Base-by-base conservation (phyloP, 2,888 invertebrate genomes). In the Hyposoter dolosus region DNA sequence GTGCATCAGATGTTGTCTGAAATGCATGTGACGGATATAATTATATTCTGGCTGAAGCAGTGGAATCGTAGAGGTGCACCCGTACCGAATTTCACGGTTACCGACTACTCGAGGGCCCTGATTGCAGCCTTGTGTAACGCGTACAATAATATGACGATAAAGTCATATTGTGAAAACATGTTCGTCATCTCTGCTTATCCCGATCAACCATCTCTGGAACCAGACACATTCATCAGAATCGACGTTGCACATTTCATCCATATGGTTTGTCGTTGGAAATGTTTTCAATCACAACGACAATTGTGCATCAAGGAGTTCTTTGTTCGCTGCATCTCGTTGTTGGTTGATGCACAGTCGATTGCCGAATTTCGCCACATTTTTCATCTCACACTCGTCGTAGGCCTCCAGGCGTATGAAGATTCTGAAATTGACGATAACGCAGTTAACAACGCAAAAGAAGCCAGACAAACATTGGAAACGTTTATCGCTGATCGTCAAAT, bases 171-270 rank as follows among this genome's bases (percentile, higher is more conserved):
- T n/a, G n/a, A n/a, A n/a, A n/a, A n/a, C n/a, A n/a, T n/a, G n/a
- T n/a, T n/a, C n/a, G n/a, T n/a, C n/a, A n/a, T n/a, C n/a, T n/a
- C n/a, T n/a, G n/a, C n/a, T n/a, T n/a, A n/a, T n/a, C n/a, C n/a
- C 35, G 0, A 19, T 6, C 32, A 43, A 3, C 7, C 19, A 40
- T 6, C 5, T 7, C 15, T 17, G 32, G 17, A 2, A 28, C 47
- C 69, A 10, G 17, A 10, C 3, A 69, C 68, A 1, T 35, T 69
- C 1, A 28, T 28, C 3, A 5, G 69, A 3, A 45, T 68, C 9
- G 87, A 88, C 32, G 87, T 88, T 1, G 84, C 87, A 23, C 87
- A 88, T 50, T 72, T 85, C 17, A 81, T 81, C 3, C 77, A 88
- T n/a, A 47, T 84, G 19, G 68, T 88, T 47, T 79, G 78, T 53